Percentiles rank a stretch among this genome's conserved stretches.
Evolutionary conservation across 1,140 invertebrate species (phyloP).

Genomic region (Meloidogyne chitwoodi): DNA sequence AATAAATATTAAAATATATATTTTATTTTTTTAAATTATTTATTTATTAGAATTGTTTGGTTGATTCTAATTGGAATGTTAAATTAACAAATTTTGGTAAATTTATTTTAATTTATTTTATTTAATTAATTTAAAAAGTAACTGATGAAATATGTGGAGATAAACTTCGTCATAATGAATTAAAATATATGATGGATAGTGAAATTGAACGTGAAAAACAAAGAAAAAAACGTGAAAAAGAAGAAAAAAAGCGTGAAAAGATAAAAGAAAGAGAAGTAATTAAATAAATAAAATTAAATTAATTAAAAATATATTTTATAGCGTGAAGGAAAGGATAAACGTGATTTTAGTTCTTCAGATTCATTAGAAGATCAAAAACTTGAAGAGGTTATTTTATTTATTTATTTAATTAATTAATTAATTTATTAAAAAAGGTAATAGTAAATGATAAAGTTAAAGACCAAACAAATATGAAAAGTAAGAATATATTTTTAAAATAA

Average conservation of each 20-base stretch:
- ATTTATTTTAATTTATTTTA: not conserved
- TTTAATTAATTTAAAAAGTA: no score
- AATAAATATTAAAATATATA: not conserved
- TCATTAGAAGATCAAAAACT: slow-evolving; percentile 6
- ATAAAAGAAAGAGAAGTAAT: not conserved
- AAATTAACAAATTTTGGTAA: slow-evolving; percentile 57
- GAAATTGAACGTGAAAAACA: slow-evolving; percentile 42
- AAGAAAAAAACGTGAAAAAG: slow-evolving; percentile 20
- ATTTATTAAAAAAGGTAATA: not conserved
- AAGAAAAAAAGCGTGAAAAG: slow-evolving; percentile 13
- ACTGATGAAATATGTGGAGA: slow-evolving; percentile 52
- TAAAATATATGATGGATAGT: slow-evolving; percentile 43
- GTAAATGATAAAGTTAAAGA: not conserved
- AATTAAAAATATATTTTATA: not conserved
- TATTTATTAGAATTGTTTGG: slow-evolving; percentile 56
- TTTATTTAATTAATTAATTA: slow-evolving; percentile 16
- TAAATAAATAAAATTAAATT: not conserved
- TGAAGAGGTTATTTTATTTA: slow-evolving; percentile 8
- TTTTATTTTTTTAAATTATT: not conserved
- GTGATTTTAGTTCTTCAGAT: not conserved
- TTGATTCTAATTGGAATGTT: slow-evolving; percentile 60
- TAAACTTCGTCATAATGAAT: slow-evolving; percentile 53
- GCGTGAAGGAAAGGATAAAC: slow-evolving; percentile 4
- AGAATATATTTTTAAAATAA: slow-evolving; percentile 5
- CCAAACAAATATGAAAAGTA: not conserved